Base-by-base conservation (phyloP, 2,888 invertebrate species). In the Monochamus alternatus region DNA sequence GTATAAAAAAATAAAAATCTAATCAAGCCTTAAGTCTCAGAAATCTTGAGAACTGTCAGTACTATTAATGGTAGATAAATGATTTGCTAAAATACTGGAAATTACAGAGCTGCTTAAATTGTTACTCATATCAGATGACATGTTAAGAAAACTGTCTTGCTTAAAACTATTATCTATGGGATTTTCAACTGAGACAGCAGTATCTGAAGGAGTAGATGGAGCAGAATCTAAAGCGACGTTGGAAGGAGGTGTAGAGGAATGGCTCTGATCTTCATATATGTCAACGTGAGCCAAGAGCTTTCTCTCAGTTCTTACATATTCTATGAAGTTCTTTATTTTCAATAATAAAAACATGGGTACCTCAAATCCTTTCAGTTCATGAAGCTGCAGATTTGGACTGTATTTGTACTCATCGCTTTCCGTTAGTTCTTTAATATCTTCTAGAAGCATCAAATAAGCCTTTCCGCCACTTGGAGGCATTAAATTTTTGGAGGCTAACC, bases 381-480 rank as follows among this genome's bases (percentile, higher is more conserved):
- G 92, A 22, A 93, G 88, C 87, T 93, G 91, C 31, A 93, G 90
- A 75, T 93, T 90, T 0, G 93, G 92, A 82, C 89, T 93, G 85
- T 92, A 92, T 84, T 91, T 91, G 84, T 95, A 95, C 78, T 95
- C 94, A 75, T 95, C 95, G 80, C 93, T 93, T 78, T 92, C 91
- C 8, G 94, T 93, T 73, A 96, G 89, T 84, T 95, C 94, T 88
- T 93, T 91, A 64, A 95, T 94, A 84, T 96, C 96, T 84, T 95
- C 94, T 75, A 95, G 89, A 22, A 95, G 91, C 91, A 96, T 92
- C 79, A 96, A 92, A 84, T 95, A 95, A 1, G 95, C 95, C 88
- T 94, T 94, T 4, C 95, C 95, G 0, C 95, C 95, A 73, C 94
- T 94, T 47, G 94, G 93, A 76, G 95, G 94, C 89, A 94, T 95